Evolutionary conservation across 1,140 invertebrate species (phyloP), one percentile per base, ranked within the genome.

Genomic region (Spodoptera litura): DNA sequence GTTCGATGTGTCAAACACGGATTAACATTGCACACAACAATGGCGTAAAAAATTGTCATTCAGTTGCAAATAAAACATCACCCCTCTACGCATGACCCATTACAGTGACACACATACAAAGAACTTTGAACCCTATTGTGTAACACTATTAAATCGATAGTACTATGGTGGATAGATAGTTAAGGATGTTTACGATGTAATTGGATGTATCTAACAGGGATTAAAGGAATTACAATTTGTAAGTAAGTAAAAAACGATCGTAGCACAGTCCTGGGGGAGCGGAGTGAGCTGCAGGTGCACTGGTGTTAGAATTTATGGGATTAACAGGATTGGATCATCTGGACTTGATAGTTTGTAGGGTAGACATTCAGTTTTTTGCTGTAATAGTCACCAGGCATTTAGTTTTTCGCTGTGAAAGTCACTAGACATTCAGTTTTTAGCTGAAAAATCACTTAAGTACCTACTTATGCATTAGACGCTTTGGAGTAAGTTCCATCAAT

Each of bases 151-250:
- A 25, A 49, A 66, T 44, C 0, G 25, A 44, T 15, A 56, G 31
- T 76, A 35, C n/a, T n/a, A 25, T 25, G 49, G 35, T 56, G 11
- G 6, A 25, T 25, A 58, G 10, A 15, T 12, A 51, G 25, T 31
- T 35, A 58, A 84, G 84, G 82, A 85, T 88, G 86, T 93, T 91
- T 89, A 80, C 83, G 78, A 89, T 89, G 89, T 91, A 93, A 93
- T 93, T 93, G 91, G 88, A 93, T 92, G 90, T 90, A 90, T 91
- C 87, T 89, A 91, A 91, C 80, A 89, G 87, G 92, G 92, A 94
- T 94, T 94, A 94, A 87, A 89, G 88, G 91, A 87, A 94, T 93
- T 93, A 94, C 88, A 91, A 94, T 91, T 93, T 93, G 91, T 88
- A 87, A 82, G 87, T 84, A 84, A 87, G 89, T 92, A 91, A 93